Evolutionary conservation across 2,113 vertebrate genomes (phyloP).

Genomic region (Axis porcinus): DNA sequence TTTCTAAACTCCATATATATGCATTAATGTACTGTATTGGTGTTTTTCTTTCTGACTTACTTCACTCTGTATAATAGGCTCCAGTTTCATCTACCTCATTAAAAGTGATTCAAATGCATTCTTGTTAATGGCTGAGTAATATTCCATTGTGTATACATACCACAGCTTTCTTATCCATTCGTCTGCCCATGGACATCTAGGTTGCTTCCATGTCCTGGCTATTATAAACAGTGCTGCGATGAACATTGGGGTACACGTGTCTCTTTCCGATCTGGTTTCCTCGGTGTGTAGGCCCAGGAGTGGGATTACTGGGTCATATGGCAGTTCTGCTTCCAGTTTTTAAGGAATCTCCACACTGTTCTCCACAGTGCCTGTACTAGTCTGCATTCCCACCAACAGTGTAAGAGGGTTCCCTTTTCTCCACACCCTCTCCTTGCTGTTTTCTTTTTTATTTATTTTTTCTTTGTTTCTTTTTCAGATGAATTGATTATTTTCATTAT

Average conservation of each 20-base stretch:
- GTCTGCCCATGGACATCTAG: background rate
- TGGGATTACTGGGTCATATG: background rate
- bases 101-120: no score
- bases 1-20: no score
- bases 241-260: background rate
- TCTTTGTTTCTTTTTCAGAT: background rate
- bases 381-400: background rate
- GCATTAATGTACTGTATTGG: no score
- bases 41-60: no score
- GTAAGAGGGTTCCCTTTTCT: background rate
- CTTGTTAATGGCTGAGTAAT: no score
- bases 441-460: constrained; percentile 29
- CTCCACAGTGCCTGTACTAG: background rate
- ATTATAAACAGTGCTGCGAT: background rate
- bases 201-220: background rate
- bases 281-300: background rate
- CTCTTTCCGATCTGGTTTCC: background rate
- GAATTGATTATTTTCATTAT: constrained; percentile 30
- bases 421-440: background rate
- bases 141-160: background rate
- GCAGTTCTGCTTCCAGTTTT: background rate
- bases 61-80: no score
- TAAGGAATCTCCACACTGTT: background rate
- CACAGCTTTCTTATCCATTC: background rate
- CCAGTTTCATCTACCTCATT: no score